These are phyloP conservation scores for Caenorhabditis macrosperma DNA, from an alignment of 2,888 invertebrate species.

Conservation along the genomic window DNA sequence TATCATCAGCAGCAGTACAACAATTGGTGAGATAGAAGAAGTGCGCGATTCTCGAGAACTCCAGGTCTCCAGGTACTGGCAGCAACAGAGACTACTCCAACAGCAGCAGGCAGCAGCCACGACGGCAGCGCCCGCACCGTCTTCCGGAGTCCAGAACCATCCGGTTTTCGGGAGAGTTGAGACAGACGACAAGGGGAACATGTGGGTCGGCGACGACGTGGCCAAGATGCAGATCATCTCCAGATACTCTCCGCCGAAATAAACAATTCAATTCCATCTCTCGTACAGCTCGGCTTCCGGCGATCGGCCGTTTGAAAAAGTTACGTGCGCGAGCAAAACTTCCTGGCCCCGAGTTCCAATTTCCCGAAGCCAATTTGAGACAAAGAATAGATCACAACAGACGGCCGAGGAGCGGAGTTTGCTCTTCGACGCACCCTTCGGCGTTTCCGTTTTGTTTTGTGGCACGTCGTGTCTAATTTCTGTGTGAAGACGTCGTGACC, in stretches of 20 bases:
- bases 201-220: conserved; percentile 34
- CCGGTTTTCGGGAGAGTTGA: conserved; percentile 14
- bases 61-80: conserved; percentile 10
- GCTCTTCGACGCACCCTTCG: conserved; percentile 9
- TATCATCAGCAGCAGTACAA: conserved; percentile 10
- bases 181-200: conserved; percentile 38
- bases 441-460: not conserved
- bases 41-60: too few species aligned
- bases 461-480: conserved; percentile 27
- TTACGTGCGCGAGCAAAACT: conserved; percentile 48
- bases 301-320: conserved; percentile 21
- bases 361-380: conserved; percentile 45
- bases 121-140: not conserved
- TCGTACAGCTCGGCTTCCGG: not conserved
- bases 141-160: not conserved
- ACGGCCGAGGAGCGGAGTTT: conserved; percentile 19
- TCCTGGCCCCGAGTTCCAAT: conserved; percentile 39
- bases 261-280: not conserved
- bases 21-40: not conserved
- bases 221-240: conserved; percentile 19
- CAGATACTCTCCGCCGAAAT: conserved; percentile 10
- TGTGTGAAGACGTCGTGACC: conserved; percentile 7
- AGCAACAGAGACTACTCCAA: not conserved
- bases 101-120: not conserved
- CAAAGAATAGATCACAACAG: conserved; percentile 44